Base-by-base conservation (phyloP, 2,113 vertebrate genomes). In the Coreoperca whiteheadi region DNA sequence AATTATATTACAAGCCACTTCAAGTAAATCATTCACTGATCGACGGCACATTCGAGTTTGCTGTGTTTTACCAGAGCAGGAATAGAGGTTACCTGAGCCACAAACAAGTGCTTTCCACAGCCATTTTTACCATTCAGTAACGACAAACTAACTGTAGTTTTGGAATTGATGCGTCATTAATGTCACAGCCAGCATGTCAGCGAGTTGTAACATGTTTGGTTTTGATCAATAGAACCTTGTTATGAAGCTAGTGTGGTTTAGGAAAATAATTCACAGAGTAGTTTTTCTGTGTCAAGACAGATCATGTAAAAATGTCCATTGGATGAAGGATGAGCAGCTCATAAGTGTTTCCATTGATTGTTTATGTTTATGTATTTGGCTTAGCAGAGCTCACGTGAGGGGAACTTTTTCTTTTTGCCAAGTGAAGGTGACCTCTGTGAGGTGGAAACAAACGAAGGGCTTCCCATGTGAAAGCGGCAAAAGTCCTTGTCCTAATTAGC, bases 391-490 rank as follows among this genome's bases (percentile, higher is more conserved):
- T 90, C 85, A 85, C 59, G 79, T 86, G 88, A 84, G 53, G 79
- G 79, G 54, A 88, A 72, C 43, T 59, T 73, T 67, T 71, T 79
- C 25, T 59, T 51, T 70, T 66, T 46, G 59, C 85, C 78, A 67
- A 73, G 64, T 25, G 28, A 79, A 82, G 83, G 46, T 84, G 81
- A 89, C 71, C 76, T 73, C 80, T 82, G 70, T 56, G 65, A 41
- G 79, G 16, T 77, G 82, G 87, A 85, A 87, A 92, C 66, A 74
- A 68, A 66, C 4, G 11, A 1, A 77, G 77, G 71, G 82, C 84
- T 90, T 91, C 89, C 83, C 84, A 83, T 87, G 85, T 88, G 90
- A 92, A 88, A 91, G 86, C 87, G 83, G 73, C 68, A 8, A 85
- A 61, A 87, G 63, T 72, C 71, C 82, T 70, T 50, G 77, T 84